A percentile compares a stretch with the other conserved stretches of the same genome.
These are phyloP conservation scores for Scolopax mira DNA, from an alignment of 2,113 vertebrate species.

Conservation along the genomic window DNA sequence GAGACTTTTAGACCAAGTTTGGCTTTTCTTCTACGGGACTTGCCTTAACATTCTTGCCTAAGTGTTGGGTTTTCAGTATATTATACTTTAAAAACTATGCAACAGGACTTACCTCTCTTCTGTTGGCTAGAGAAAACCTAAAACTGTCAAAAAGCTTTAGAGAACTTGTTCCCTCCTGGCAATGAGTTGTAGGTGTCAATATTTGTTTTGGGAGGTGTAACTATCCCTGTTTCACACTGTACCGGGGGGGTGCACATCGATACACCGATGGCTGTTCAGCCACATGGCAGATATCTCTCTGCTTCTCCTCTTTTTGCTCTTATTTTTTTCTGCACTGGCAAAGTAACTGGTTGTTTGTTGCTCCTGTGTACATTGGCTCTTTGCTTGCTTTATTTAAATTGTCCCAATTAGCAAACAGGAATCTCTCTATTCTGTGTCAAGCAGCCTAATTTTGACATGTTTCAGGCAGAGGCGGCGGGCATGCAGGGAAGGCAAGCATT, in stretches of 20 bases:
- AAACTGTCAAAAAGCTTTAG: neutral
- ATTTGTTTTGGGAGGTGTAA: neutral
- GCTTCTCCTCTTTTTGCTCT: accelerated
- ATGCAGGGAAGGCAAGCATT: neutral
- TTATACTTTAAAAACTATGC: neutral
- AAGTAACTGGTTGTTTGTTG: neutral
- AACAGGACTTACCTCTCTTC: neutral
- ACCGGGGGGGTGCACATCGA: no score
- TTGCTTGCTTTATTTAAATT: neutral
- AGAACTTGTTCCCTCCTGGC: neutral
- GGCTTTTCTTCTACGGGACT: neutral
- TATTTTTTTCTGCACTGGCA: neutral
- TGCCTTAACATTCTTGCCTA: neutral
- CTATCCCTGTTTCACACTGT: no score
- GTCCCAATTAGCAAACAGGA: neutral
- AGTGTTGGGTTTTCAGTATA: neutral
- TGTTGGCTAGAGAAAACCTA: neutral
- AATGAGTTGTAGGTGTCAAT: neutral
- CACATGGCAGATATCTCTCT: neutral
- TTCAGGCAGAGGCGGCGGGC: neutral
- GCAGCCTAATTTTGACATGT: neutral
- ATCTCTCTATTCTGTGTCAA: neutral
- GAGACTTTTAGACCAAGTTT: neutral
- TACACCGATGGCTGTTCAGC: no score
- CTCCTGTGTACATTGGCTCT: neutral